Base-by-base conservation (phyloP, 2,888 invertebrate genomes). In the Hypsopygia costalis region DNA sequence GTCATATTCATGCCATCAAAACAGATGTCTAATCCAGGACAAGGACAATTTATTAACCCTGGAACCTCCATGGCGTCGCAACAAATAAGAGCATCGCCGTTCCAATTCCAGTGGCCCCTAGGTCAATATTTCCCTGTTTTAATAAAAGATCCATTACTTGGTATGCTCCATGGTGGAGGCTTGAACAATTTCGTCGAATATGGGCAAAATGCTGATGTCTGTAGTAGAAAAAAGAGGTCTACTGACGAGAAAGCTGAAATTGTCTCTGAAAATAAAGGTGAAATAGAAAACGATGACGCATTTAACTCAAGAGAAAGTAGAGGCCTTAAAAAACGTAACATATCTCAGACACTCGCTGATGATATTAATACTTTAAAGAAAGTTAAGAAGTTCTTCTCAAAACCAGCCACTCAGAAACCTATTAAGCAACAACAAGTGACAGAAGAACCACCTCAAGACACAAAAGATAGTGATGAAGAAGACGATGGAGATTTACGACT, bases 121-220 rank as follows among this genome's bases (percentile, higher is more conserved):
- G 81, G 89, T 5, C 70, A 77, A 25, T 75, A 77, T 25, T 92
- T 92, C 53, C 92, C 92, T 0, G 79, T 92, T 22, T 62, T 90
- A 6, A 85, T 92, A 21, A 90, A 86, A 65, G 91, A 92, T 56
- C 92, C 92, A 0, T 62, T 91, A 7, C 57, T 90, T 5, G 86
- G 83, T 42, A 75, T 90, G 36, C 65, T 79, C 40, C 78, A 76
- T 47, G 81, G 89, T 22, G 91, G 90, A 33, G 89, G 90, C 1
- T 83, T 88, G 62, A 86, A 83, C 21, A 89, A 86, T 46, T 81
- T 92, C 54, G 58, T 92, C 32, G 91, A 92, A 66, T 90, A 90
- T 49, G 92, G 92, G 1, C 91, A 91, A 53, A 78, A 58, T 34
- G 90, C 91, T 28, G 91, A 91, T 52, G 76, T 89, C 10, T 91